Conservation (phyloP, 2,888 invertebrate genomes). For the Elegia similella region DNA sequence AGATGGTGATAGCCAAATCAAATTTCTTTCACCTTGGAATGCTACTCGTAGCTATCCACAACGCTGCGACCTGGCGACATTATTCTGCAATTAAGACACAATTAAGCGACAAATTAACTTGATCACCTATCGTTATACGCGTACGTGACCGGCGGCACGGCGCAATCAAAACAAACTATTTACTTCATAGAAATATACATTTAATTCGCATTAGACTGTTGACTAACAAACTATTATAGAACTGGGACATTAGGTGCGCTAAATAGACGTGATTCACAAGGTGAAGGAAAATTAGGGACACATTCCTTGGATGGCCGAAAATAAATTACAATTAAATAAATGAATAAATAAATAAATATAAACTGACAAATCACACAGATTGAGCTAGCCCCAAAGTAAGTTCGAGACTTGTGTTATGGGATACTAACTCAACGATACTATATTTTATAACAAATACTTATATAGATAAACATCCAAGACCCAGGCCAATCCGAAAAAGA, state of each 20-base stretch:
- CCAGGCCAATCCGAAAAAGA: no score
- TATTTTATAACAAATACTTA: no score
- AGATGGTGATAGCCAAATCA: no score
- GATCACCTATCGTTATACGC: slow-evolving; percentile 23
- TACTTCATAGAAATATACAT: slow-evolving; percentile 45
- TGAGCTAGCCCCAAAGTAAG: no score
- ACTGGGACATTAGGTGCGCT: slow-evolving; percentile 22
- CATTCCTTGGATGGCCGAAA: no score
- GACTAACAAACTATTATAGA: slow-evolving; percentile 30
- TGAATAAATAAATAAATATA: no score
- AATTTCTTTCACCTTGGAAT: slow-evolving; percentile 4
- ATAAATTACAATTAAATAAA: no score
- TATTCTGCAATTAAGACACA: slow-evolving; percentile 28
- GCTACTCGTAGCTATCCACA: slow-evolving; percentile 23
- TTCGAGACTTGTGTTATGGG: no score
- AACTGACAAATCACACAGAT: no score
- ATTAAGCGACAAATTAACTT: slow-evolving; percentile 32
- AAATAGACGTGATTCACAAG: not conserved
- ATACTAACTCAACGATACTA: no score
- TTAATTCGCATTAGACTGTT: slow-evolving; percentile 46
- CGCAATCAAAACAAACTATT: slow-evolving; percentile 61
- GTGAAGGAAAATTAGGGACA: not conserved
- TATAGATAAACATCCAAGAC: no score
- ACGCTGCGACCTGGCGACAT: slow-evolving; percentile 11
- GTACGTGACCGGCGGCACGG: slow-evolving; percentile 54